These are phyloP conservation scores for Ricordea florida DNA, from an alignment of 92 coral and sea anemone species.

Conservation along the genomic window DNA sequence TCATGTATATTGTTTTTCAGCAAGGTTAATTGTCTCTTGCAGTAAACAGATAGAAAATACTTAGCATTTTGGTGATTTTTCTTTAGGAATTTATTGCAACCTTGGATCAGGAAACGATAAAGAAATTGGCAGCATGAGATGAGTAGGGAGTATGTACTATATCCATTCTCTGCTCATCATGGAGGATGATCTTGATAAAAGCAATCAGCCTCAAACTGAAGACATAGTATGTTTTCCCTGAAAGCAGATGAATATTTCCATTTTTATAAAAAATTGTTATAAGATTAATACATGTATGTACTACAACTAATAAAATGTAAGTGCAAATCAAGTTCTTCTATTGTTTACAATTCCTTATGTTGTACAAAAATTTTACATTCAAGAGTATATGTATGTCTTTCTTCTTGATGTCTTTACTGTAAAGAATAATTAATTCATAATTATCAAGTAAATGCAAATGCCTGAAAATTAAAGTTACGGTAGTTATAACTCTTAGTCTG, in stretches of 20 bases:
- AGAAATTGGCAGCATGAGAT: neutral
- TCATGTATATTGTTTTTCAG: neutral
- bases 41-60: neutral
- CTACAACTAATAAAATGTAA: too few species aligned
- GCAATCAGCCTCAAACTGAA: neutral
- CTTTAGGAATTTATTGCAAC: conserved; percentile 8
- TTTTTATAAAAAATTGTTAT: neutral
- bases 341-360: too few species aligned
- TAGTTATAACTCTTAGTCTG: too few species aligned
- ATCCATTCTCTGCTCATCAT: conserved; percentile 10
- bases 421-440: neutral
- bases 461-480: neutral
- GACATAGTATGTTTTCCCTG: neutral
- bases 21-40: neutral
- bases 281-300: neutral
- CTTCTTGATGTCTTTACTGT: too few species aligned
- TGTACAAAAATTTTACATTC: too few species aligned
- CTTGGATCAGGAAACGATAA: neutral
- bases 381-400: too few species aligned
- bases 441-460: neutral
- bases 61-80: conserved; percentile 4
- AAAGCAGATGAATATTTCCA: neutral
- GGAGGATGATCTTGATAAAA: conserved; percentile 6
- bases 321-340: too few species aligned
- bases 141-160: conserved; percentile 3